phyloP scores from a whole-genome alignment of 2,113 vertebrate genomes.

The Candoia aspera region DNA sequence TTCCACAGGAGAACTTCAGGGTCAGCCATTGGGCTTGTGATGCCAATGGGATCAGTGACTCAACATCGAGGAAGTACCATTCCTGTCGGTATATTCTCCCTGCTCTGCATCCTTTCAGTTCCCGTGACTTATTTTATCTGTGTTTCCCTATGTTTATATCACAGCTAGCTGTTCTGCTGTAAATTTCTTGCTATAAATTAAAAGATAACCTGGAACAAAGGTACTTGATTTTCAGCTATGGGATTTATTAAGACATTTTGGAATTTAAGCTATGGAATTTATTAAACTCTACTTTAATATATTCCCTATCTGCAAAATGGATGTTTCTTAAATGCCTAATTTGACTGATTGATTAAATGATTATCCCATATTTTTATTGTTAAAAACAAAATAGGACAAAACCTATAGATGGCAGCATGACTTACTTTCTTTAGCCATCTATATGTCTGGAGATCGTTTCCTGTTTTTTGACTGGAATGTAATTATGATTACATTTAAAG shows the following conservation, averaged over 20 bases:
- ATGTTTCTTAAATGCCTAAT: neutral
- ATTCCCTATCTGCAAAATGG: neutral
- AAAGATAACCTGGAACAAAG: neutral
- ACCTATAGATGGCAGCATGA: neutral
- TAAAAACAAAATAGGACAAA: too few relatives aligned
- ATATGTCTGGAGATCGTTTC: neutral
- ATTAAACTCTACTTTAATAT: neutral
- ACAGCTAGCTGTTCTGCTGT: neutral
- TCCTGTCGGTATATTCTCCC: neutral
- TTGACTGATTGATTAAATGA: neutral
- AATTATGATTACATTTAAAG: neutral
- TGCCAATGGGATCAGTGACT: neutral
- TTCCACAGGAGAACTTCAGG: neutral
- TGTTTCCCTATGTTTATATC: neutral
- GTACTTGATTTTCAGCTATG: too few relatives aligned
- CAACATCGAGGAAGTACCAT: neutral
- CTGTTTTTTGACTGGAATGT: neutral
- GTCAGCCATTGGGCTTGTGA: neutral
- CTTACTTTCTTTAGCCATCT: neutral
- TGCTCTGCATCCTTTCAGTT: neutral
- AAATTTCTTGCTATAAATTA: neutral
- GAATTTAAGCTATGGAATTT: neutral
- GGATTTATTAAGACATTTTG: neutral
- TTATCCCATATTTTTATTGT: too few relatives aligned
- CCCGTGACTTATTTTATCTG: neutral